Conservation (phyloP, 2,113 vertebrate species). For the Erinaceus europaeus region DNA sequence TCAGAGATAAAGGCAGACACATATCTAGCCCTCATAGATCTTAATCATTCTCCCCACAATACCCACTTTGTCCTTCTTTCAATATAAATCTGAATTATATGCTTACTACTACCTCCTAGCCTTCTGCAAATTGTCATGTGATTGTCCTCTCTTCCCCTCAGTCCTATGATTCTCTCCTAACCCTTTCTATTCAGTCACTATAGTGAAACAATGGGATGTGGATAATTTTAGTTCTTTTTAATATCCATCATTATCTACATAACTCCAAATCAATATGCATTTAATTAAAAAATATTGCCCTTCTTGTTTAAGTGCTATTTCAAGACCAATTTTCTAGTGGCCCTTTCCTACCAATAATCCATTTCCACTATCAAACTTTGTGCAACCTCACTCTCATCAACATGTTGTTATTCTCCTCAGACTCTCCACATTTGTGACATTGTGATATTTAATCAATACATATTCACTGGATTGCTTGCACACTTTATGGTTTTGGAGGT, state of each 20-base stretch:
- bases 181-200: no score
- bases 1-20: rapidly evolving
- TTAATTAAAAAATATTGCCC: no score
- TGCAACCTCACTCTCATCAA: neutral
- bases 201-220: no score
- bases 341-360: neutral
- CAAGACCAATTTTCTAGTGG: neutral
- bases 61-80: neutral
- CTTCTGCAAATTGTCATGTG: rapidly evolving
- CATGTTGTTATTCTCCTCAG: neutral
- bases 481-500: neutral
- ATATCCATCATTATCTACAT: no score
- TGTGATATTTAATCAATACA: neutral
- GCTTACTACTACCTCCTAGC: neutral
- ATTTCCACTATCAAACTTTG: neutral
- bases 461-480: neutral
- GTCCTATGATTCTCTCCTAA: neutral
- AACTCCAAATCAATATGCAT: no score
- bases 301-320: neutral
- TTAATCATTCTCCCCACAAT: neutral
- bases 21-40: no score
- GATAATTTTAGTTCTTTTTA: no score
- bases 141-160: rapidly evolving
- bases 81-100: neutral
- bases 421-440: neutral